A percentile compares a stretch with the other conserved stretches of the same genome.
These are phyloP conservation scores for Tamandua tetradactyla DNA, from an alignment of 2,797 vertebrate species.

Conservation along the genomic window DNA sequence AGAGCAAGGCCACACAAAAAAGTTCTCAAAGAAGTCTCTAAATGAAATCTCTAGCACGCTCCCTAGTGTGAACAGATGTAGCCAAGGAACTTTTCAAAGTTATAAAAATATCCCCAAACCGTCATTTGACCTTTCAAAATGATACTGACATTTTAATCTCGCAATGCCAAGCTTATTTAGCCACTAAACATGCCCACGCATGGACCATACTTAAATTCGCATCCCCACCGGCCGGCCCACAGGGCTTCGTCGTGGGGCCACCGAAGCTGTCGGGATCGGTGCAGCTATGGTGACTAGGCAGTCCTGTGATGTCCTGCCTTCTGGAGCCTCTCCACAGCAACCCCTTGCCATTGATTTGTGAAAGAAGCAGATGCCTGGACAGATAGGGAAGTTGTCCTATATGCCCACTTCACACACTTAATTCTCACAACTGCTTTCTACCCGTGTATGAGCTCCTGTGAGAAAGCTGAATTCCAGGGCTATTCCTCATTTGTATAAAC, in stretches of 20 bases:
- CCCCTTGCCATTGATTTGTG: not conserved
- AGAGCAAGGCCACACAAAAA: not conserved
- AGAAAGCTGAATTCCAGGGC: not conserved
- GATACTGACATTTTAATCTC: conserved; percentile 67
- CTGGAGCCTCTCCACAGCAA: not conserved
- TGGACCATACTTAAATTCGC: not conserved
- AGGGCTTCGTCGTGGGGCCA: not conserved
- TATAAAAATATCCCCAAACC: conserved; percentile 66
- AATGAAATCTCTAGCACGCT: not conserved
- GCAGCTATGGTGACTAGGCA: not conserved
- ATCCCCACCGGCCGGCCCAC: not conserved
- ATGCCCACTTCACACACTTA: not conserved
- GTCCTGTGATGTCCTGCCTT: not conserved
- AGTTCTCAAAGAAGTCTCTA: not conserved
- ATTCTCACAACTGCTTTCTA: fast-evolving
- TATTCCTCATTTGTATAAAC: not conserved
- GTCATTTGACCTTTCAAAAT: conserved; percentile 70
- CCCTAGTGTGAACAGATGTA: conserved; percentile 30
- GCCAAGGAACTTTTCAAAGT: conserved; percentile 53
- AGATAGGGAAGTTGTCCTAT: no score
- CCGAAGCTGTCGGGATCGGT: not conserved
- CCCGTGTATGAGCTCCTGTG: not conserved
- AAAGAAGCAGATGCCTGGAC: not conserved
- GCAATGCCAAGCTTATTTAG: conserved; percentile 45
- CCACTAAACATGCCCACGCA: conserved; percentile 29